Conservation (phyloP, 1,140 invertebrate species). For the Pseudomyrmex pallidus region DNA sequence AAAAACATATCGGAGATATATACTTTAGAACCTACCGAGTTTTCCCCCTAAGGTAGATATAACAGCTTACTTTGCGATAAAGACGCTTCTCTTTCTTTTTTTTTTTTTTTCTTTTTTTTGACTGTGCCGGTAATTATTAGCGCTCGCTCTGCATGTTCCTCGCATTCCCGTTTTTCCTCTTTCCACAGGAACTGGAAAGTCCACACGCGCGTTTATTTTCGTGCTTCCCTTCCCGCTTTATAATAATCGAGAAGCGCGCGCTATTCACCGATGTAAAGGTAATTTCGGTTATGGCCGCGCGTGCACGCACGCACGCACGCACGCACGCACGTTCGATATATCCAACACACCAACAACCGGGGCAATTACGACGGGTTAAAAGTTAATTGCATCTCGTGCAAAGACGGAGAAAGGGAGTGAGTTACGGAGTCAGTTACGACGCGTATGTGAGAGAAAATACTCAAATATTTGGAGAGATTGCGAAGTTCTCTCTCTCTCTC, state of each 20-base stretch:
- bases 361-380: conserved; percentile 73
- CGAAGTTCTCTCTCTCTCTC: background rate
- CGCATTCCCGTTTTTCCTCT: background rate
- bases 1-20: too few species aligned
- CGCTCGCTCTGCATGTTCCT: background rate
- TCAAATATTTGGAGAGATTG: conserved; percentile 61
- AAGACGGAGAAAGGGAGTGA: background rate
- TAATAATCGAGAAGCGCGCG: conserved; percentile 46
- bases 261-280: conserved; percentile 24
- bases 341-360: conserved; percentile 45
- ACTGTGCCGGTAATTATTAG: background rate
- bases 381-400: conserved; percentile 68
- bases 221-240: conserved; percentile 17
- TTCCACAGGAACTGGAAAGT: conserved; percentile 36
- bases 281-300: conserved; percentile 27
- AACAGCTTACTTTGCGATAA: background rate
- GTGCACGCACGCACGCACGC: conserved; percentile 5
- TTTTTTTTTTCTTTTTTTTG: background rate
- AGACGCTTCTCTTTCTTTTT: background rate
- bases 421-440: background rate
- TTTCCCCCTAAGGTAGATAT: too few species aligned
- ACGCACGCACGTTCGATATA: conserved; percentile 25
- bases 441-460: conserved; percentile 34
- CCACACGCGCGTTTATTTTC: background rate
- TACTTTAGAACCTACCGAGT: too few species aligned